Base-by-base conservation (phyloP, 2,888 invertebrate genomes). In the Harmothoe impar region DNA sequence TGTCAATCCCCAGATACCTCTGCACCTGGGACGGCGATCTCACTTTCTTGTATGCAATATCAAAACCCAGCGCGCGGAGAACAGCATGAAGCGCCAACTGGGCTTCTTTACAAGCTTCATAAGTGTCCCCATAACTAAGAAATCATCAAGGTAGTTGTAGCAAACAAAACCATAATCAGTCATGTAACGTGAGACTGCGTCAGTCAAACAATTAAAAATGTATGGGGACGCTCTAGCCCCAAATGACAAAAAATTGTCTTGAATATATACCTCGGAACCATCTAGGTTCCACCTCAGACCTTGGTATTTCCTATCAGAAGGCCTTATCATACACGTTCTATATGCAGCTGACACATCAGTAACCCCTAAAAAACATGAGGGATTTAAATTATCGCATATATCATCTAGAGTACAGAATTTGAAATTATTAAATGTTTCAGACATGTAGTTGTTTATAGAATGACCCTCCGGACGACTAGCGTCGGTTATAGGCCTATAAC, bases 101-200 rank as follows among this genome's bases (percentile, higher is more conserved):
- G 12, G 68, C 68, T n/a, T 68, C 17, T n/a, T 68, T 15, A n/a
- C 68, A 68, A 15, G 12, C n/a, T 68, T 5, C 15, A n/a, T 17
- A 68, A 68, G 17, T 68, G n/a, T 68, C 68, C 12, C 68, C 68
- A 7, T 23, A n/a, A 68, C 68, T n/a, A 68, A n/a, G n/a, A 68
- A 68, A n/a, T 68, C 68, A n/a, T 68, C 68, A 7, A 68, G n/a
- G n/a, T 68, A 68, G n/a, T 68, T n/a, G n/a, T n/a, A n/a, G n/a
- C n/a, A n/a, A n/a, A n/a, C n/a, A n/a, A n/a, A n/a, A n/a, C n/a
- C n/a, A n/a, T n/a, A n/a, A n/a, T n/a, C n/a, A n/a, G n/a, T n/a
- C n/a, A n/a, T n/a, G n/a, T n/a, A n/a, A n/a, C n/a, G n/a, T n/a
- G n/a, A n/a, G n/a, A n/a, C n/a, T n/a, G n/a, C n/a, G n/a, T n/a